phyloP scores from a whole-genome alignment of 2,797 vertebrate species.

The Lagorchestes hirsutus region DNA sequence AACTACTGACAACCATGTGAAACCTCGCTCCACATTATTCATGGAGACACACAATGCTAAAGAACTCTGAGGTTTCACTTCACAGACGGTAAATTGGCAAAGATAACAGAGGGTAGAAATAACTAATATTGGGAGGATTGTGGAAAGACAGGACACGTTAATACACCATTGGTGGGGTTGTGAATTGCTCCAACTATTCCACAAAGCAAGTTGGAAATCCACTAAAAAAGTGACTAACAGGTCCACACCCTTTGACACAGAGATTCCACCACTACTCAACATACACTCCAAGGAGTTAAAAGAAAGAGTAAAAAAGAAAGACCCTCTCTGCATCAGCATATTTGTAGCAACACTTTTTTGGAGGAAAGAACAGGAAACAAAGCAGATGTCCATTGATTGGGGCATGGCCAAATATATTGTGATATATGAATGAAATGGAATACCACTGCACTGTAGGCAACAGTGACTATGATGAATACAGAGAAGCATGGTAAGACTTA shows the following conservation, averaged over 20 bases:
- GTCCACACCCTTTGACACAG: neutral
- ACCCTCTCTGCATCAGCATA: neutral
- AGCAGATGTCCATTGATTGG: neutral
- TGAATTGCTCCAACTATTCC: neutral
- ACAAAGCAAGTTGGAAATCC: neutral
- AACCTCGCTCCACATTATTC: no score
- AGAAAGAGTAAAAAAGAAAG: neutral
- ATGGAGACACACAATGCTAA: no score
- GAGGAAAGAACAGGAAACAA: neutral
- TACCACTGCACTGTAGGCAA: neutral
- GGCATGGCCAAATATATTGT: neutral
- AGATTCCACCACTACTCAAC: neutral
- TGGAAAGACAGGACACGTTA: neutral
- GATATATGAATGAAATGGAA: neutral
- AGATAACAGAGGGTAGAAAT: neutral
- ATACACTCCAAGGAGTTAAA: neutral
- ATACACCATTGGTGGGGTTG: neutral
- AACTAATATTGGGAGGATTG: neutral
- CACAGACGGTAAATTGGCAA: neutral
- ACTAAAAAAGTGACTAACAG: neutral
- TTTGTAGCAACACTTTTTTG: neutral
- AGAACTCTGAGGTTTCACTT: no score
- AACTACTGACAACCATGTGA: neutral
- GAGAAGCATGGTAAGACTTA: neutral
- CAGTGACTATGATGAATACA: neutral